These are phyloP conservation scores for Diplazon laetatorius DNA, from an alignment of 2,888 invertebrate species.

Conservation along the genomic window DNA sequence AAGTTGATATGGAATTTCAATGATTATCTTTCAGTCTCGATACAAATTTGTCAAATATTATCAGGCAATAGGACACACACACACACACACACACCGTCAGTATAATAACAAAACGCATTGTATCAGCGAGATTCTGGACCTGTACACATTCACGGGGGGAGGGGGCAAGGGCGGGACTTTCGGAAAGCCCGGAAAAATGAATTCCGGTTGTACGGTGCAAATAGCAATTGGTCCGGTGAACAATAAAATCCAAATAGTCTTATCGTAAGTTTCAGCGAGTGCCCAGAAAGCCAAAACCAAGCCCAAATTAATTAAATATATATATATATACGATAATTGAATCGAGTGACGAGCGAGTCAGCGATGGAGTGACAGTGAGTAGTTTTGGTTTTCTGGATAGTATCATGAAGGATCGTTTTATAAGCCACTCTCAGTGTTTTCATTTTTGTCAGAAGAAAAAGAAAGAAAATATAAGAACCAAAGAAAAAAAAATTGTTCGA, in stretches of 20 bases:
- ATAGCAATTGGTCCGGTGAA: constrained; percentile 46
- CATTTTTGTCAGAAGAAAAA: neutral
- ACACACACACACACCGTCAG: no score
- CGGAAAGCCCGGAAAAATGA: neutral
- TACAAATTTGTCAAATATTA: neutral
- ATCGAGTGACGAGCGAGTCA: constrained; percentile 43
- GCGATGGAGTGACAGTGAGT: constrained; percentile 32
- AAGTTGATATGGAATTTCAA: neutral
- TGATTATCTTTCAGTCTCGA: neutral
- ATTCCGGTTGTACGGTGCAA: constrained; percentile 35
- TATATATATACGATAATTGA: constrained; percentile 9
- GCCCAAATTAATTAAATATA: constrained; percentile 37
- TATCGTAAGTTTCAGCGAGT: constrained; percentile 35
- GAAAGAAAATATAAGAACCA: neutral
- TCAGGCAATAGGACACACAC: constrained; percentile 34
- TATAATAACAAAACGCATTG: neutral
- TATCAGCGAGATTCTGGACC: constrained; percentile 17
- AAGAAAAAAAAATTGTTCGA: constrained; percentile 61
- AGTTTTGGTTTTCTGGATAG: constrained; percentile 46
- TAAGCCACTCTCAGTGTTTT: constrained; percentile 50
- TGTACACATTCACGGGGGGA: no score
- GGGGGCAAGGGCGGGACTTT: no score
- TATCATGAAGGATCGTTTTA: constrained; percentile 7
- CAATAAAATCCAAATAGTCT: constrained; percentile 31
- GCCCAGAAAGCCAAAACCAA: constrained; percentile 56